Evolutionary conservation across 2,888 invertebrate species (phyloP).

Genomic region (Drosophila ustulata): DNA sequence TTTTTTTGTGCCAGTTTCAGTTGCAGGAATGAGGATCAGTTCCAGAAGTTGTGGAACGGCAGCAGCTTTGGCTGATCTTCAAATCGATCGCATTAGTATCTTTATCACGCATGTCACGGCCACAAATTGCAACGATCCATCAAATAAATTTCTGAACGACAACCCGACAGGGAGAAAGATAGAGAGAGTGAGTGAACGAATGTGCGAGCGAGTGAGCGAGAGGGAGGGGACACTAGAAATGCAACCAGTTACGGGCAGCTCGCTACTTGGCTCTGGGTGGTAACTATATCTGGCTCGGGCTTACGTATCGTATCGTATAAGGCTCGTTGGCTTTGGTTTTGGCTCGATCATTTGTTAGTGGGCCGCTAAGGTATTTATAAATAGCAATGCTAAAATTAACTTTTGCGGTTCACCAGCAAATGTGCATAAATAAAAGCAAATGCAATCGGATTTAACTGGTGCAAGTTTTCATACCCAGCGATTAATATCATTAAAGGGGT

Average conservation of each 20-base stretch:
- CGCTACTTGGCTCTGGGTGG: slow-evolving; percentile 48
- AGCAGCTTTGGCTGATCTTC: slow-evolving; percentile 50
- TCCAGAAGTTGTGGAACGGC: neutral
- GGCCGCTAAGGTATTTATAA: slow-evolving; percentile 73
- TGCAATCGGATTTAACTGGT: slow-evolving; percentile 57
- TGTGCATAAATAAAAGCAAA: slow-evolving; percentile 63
- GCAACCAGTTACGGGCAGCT: slow-evolving; percentile 66
- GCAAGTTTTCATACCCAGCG: slow-evolving; percentile 25
- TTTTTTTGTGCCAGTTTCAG: slow-evolving; percentile 12
- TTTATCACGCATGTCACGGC: slow-evolving; percentile 78
- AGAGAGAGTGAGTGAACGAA: slow-evolving; percentile 11
- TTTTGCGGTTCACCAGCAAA: slow-evolving; percentile 71
- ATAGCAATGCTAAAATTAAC: slow-evolving; percentile 81
- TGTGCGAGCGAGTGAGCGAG: slow-evolving; percentile 1
- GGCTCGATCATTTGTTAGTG: slow-evolving; percentile 70
- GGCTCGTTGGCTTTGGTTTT: slow-evolving; percentile 50
- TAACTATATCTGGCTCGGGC: slow-evolving; percentile 75
- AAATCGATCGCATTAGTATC: slow-evolving; percentile 76
- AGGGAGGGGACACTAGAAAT: slow-evolving; percentile 15
- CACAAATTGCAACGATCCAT: slow-evolving; percentile 80
- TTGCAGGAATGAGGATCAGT: slow-evolving; percentile 24
- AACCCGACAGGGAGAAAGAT: slow-evolving; percentile 7
- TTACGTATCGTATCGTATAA: slow-evolving; percentile 67
- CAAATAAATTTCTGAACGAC: slow-evolving; percentile 52
- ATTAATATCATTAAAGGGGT: neutral